Percentiles rank a stretch among this genome's conserved stretches.
Conservation (phyloP, 2,113 vertebrate species). For the Chauna torquata region DNA sequence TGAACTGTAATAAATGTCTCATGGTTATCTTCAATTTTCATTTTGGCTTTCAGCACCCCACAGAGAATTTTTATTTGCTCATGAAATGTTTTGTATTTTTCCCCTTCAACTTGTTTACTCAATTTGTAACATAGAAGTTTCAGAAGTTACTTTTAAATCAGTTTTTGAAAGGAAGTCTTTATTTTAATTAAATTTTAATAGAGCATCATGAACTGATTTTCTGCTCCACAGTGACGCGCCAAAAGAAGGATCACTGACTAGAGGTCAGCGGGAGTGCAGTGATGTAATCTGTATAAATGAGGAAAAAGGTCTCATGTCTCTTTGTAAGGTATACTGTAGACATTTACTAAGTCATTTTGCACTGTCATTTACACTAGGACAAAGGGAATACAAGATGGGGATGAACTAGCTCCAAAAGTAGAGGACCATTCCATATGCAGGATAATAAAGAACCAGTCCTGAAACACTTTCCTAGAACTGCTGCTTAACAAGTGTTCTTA, state of each 20-base stretch:
- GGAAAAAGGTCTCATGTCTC: not conserved
- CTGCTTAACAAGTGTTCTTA: not conserved
- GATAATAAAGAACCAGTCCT: not conserved
- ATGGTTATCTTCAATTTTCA: not conserved
- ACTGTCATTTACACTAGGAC: not conserved
- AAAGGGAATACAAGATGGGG: not conserved
- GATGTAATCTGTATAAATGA: not conserved
- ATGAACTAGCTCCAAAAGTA: not conserved
- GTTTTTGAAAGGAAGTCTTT: not conserved
- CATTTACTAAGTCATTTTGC: not conserved
- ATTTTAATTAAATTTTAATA: not conserved
- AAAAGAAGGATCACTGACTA: not conserved
- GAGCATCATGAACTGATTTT: not conserved
- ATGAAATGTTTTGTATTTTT: not conserved
- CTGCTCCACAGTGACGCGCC: not conserved
- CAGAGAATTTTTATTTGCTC: not conserved
- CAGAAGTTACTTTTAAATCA: not conserved
- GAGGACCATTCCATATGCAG: fast-evolving
- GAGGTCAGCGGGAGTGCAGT: not conserved
- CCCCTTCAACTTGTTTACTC: not conserved
- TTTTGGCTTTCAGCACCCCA: not conserved
- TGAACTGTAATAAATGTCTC: not conserved
- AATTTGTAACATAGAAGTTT: not conserved
- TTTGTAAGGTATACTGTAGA: not conserved
- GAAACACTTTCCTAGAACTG: not conserved